Evolutionary conservation across 1,140 invertebrate species (phyloP), one percentile per base, ranked within the genome.

Genomic region (Oreohelix idahoensis): DNA sequence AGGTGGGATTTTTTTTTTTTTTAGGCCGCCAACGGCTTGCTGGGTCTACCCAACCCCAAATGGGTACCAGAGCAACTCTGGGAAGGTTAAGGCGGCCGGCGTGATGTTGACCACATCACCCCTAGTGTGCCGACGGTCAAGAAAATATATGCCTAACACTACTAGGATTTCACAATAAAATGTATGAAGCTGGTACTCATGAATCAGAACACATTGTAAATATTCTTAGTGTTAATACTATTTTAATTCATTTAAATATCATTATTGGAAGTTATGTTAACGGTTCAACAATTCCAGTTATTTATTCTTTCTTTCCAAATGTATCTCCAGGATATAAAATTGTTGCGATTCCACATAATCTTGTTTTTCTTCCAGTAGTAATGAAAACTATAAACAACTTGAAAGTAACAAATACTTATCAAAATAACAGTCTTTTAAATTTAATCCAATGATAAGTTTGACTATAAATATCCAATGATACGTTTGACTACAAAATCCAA

Each of bases 201-300:
- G 23, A 74, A 35, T 49, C 71, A 74, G 71, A 74, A 74, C 20
- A 74, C 4, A 42, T 74, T 29, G 38, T 42, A 74, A 39, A 49
- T 35, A 74, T 74, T 74, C 2, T 74, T 4, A 2, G 23, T 26
- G 23, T 49, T 20, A 74, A 49, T 39, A 49, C 17, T 13, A 74
- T 74, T 74, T 42, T 74, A 42, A 74, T 74, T 42, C 38, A 49
- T 74, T 36, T 74, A 38, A 49, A 39, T 13, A 26, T 74, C 39
- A 42, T 49, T 8, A 42, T 1, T 42, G 71, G 42, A 49, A 39
- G 42, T 39, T 26, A 20, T 23, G 36, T 74, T 42, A 42, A 39
- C 20, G 71, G 42, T 2, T 39, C 26, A 39, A 39, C 1, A 39
- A 29, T 5, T 74, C 42, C 42, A 13, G 71, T 39, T 29, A 39